These are phyloP conservation scores for Murina feae DNA, from an alignment of 2,113 vertebrate genomes.

Conservation along the genomic window DNA sequence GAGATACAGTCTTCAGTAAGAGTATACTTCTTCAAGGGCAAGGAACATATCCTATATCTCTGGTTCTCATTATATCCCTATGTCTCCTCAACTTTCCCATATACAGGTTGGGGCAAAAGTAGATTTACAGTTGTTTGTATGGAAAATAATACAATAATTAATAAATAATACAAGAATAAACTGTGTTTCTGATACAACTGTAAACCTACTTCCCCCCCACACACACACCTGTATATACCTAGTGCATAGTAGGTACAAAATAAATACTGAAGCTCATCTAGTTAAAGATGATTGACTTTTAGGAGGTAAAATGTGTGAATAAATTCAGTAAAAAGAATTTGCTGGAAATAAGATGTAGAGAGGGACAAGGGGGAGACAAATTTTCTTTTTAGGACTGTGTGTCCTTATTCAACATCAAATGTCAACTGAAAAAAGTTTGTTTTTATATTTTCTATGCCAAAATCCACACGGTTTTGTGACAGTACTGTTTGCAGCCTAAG, in stretches of 20 bases:
- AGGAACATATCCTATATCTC: neutral
- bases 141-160: neutral
- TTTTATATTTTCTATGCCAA: neutral
- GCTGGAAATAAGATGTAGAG: neutral
- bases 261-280: neutral
- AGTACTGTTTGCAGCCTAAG: neutral
- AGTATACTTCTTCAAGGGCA: neutral
- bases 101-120: neutral
- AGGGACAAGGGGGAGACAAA: neutral
- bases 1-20: neutral
- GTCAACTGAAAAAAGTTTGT: neutral
- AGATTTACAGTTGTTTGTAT: neutral
- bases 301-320: neutral
- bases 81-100: neutral
- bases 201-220: neutral
- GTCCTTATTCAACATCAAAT: conserved; percentile 1
- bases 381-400: neutral
- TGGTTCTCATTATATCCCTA: neutral
- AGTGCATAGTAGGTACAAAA: neutral
- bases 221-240: neutral
- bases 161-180: neutral
- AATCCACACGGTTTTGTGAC: neutral
- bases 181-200: neutral
- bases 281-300: neutral
- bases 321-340: neutral